Evolutionary conservation across 1,140 invertebrate genomes (phyloP).

Genomic region (Antheraea mylitta): DNA sequence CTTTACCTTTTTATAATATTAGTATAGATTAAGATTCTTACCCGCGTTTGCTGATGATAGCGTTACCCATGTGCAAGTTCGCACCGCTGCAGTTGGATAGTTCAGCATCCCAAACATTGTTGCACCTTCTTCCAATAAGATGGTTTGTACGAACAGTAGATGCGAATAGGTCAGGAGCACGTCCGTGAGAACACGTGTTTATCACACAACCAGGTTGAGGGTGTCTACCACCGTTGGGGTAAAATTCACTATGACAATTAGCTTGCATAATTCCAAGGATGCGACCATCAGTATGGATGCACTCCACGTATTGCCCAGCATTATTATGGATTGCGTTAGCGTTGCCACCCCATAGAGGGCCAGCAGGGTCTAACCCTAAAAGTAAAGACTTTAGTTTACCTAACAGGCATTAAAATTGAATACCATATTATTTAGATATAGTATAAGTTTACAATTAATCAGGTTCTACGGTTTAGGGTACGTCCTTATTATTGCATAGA

Average conservation of each 20-base stretch:
- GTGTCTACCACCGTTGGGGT: conserved; percentile 79
- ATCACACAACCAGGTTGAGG: conserved; percentile 47
- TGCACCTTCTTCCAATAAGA: conserved; percentile 66
- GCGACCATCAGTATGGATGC: conserved; percentile 80
- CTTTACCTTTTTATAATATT: too few species aligned
- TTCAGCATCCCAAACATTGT: conserved; percentile 34
- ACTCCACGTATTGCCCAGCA: conserved; percentile 81
- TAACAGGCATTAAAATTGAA: neutral
- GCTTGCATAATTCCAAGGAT: conserved; percentile 55
- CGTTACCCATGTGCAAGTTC: conserved; percentile 43
- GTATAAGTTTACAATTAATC: too few species aligned
- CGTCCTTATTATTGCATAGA: too few species aligned
- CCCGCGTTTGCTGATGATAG: conserved; percentile 29
- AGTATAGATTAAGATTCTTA: conserved; percentile 11
- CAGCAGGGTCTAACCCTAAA: conserved; percentile 34
- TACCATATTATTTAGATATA: neutral
- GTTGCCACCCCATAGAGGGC: conserved; percentile 69
- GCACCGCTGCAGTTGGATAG: conserved; percentile 32
- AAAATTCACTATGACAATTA: conserved; percentile 76
- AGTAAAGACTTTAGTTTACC: neutral
- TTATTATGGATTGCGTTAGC: conserved; percentile 37
- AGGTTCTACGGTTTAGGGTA: too few species aligned
- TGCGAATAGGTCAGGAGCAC: conserved; percentile 78
- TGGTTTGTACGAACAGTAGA: conserved; percentile 72
- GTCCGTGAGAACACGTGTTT: conserved; percentile 75